Base-by-base conservation (phyloP, 2,888 invertebrate species). In the Caenorhabditis sp. region DNA sequence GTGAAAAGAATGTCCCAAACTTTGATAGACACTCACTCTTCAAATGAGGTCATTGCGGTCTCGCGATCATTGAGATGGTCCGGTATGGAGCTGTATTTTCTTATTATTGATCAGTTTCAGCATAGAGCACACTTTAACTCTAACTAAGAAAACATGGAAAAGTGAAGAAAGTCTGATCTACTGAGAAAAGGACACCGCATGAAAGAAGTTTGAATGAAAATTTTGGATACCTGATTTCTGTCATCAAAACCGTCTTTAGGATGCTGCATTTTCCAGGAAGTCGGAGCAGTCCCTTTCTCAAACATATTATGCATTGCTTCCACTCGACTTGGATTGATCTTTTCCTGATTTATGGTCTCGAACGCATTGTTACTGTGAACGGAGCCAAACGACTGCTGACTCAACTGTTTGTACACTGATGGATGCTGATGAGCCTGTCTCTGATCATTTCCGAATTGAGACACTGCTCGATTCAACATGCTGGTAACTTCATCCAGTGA, bases 301-400 rank as follows among this genome's bases (percentile, higher is more conserved):
- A 91, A 91, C 88, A 91, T 90, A 38, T 88, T 86, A 58, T 90
- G 90, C 85, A 91, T 91, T 19, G 90, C 90, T 64, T 91, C 90
- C 16, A 91, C 91, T 16, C 90, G 88, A 74, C 88, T 88, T 12
- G 91, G 90, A 80, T 89, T 90, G 73, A 91, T 84, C 64, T 89
- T 83, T 81, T 91, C 91, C 70, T 90, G 86, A 63, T 87, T 87
- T 16, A 87, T 87, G 22, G 87, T 87, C 74, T 87, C 85, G 66
- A 87, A 87, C 12, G 87, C 86, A 61, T 85, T 85, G 41, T 69
- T 68, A 26, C 73, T 69, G 58, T 82, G 75, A 2, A 59, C 74
- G 0, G 74, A 74, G 8, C 74, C 74, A 19, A 80, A 74, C 16
- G 74, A 74, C 35, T 74, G 74, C 47, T 80, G 80, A 44, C 73